Evolutionary conservation across 2,113 vertebrate genomes (phyloP), one percentile per base, ranked within the genome.

Genomic region (Phrynosoma blainvillii): DNA sequence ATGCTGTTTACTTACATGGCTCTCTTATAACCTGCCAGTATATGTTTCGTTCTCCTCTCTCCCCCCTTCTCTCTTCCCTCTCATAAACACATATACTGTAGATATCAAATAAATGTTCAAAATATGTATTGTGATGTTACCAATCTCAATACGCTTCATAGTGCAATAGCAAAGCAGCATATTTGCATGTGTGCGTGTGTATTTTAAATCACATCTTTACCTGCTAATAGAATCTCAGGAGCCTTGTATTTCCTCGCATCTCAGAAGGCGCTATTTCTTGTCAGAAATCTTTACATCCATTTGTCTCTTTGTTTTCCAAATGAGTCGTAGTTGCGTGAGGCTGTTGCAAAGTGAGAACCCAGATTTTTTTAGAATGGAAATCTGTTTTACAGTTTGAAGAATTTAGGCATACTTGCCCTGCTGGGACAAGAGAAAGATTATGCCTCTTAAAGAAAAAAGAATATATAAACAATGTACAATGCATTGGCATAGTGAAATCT

Each of bases 1-100:
- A 87, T 68, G 82, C 79, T 90, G 62, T 47, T 54, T 93, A 91
- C 93, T 91, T 91, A 81, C 87, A 92, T 83, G 87, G 86, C 74
- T 92, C 54, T 81, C 66, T 91, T 93, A 93, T 92, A 74, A 85
- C 91, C 68, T 54, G 25, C 84, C 62, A 93, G 89, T 82, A 13
- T 91, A 91, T 93, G 91, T 93, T 92, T 73, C 40, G 14, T 20
- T n/a, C 21, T 54, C 30, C 65, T 70, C 5, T 30, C 27, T 66
- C 40, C 21, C 32, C 18, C 23, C n/a, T 25, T 77, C 56, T 47
- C 30, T 42, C 10, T 25, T 18, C 18, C n/a, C 59, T 21, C 25
- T 62, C 30, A 1, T 36, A 1, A 7, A 79, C 14, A n/a, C 1
- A 30, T 87, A 86, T 91, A 62, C 84, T 79, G 86, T 66, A 86